Evolutionary conservation across 2,113 vertebrate species (phyloP).

Genomic region (Hemiscyllium ocellatum): DNA sequence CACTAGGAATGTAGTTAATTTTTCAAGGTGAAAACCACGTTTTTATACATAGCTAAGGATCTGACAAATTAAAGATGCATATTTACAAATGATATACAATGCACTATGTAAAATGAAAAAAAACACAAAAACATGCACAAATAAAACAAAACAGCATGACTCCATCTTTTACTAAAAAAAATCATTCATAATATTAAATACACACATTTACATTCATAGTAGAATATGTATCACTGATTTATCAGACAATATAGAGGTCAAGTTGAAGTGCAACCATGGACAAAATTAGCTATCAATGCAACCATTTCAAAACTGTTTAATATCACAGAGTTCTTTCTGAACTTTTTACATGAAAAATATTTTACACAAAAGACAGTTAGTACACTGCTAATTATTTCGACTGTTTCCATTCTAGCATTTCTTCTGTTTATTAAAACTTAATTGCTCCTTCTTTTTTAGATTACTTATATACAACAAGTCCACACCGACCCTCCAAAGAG

Average conservation of each 20-base stretch:
- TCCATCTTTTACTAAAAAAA: not conserved
- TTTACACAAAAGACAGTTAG: slow-evolving; percentile 31
- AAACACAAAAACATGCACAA: not conserved
- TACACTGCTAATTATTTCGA: slow-evolving; percentile 14
- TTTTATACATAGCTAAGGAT: not conserved
- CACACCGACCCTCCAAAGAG: no score
- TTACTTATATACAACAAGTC: no score
- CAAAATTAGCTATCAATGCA: slow-evolving; percentile 7
- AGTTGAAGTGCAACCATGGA: slow-evolving; percentile 9
- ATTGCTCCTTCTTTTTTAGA: not conserved
- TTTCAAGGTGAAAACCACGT: slow-evolving; percentile 26
- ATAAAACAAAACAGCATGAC: not conserved
- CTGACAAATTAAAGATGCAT: not conserved
- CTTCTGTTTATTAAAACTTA: not conserved
- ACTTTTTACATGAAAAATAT: slow-evolving; percentile 21
- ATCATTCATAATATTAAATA: not conserved
- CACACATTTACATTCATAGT: slow-evolving; percentile 3
- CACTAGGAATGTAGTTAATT: not conserved
- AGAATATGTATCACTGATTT: slow-evolving; percentile 9
- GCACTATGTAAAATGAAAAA: not conserved
- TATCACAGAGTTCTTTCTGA: slow-evolving; percentile 10
- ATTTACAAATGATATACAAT: slow-evolving; percentile 28
- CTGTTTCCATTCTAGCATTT: slow-evolving; percentile 11
- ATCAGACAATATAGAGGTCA: slow-evolving; percentile 27
- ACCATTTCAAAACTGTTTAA: slow-evolving; percentile 18